Base-by-base conservation (phyloP, 1,140 invertebrate species). In the Zaprionus taronus region DNA sequence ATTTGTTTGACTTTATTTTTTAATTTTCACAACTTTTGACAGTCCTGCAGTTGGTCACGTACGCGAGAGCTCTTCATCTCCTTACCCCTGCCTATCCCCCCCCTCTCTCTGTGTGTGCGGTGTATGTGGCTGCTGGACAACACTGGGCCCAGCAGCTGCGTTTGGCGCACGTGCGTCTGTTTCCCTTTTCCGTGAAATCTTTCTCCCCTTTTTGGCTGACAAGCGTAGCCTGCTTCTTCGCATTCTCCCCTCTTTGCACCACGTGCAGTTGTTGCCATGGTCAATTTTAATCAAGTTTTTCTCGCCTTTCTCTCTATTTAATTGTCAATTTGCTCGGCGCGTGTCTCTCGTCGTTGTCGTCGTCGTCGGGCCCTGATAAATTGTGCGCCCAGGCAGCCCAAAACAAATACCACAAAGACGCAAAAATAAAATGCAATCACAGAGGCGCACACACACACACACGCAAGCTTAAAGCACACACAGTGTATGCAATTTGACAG, bases 1-100 rank as follows among this genome's bases (percentile, higher is more conserved):
- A 89, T 87, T 87, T 87, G 85, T 81, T 89, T 66, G 84, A 87
- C 72, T 87, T 87, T 87, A 87, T 84, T 87, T 87, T 87, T 87
- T 87, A 87, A 87, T 87, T 87, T 87, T 89, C 84, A 81, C 84
- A 89, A 89, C 81, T 87, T 87, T 87, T 87, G 84, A 87, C 84
- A 87, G 84, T 79, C 79, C 68, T 90, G 69, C 84, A 74, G 81
- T 84, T 87, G 84, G 85, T 87, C 84, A 87, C 84, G 84, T 87
- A 84, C 74, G 44, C 17, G 61, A 17, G 11, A 24, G 60, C 49
- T 53, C 49, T 57, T 44, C 60, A n/a, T 5, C n/a, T 6, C 20
- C 41, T 62, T 1, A 60, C n/a, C 7, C 17, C 24, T 57, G 2
- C 60, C 26, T 20, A 0, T n/a, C n/a, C 41, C n/a, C 28, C 1